phyloP scores from a whole-genome alignment of 2,888 invertebrate genomes.

The Drosophila rubida region DNA sequence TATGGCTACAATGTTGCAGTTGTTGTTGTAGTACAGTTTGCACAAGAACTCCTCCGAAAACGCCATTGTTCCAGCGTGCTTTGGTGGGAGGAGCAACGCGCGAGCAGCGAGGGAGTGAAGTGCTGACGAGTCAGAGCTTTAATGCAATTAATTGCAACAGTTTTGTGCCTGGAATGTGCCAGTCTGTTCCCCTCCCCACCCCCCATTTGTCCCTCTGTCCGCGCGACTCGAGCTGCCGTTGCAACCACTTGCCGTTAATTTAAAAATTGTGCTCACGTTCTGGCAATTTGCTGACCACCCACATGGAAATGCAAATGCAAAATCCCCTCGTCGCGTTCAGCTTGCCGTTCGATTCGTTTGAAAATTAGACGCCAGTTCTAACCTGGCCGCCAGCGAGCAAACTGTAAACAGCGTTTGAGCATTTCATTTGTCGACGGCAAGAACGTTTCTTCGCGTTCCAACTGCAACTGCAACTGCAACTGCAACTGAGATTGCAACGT shows the following conservation, averaged over 20 bases:
- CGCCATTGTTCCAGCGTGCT: conserved; percentile 49
- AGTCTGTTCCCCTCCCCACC: conserved; percentile 9
- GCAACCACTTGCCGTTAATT: conserved; percentile 77
- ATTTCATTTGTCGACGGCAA: conserved; percentile 55
- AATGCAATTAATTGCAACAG: conserved; percentile 79
- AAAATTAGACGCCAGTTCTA: conserved; percentile 65
- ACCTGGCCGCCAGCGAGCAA: conserved; percentile 53
- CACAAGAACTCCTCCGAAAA: conserved; percentile 46
- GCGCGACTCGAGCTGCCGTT: conserved; percentile 59
- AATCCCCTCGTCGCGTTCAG: conserved; percentile 5
- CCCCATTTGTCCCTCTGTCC: not conserved
- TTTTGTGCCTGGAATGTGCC: conserved; percentile 70
- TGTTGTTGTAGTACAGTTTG: conserved; percentile 53
- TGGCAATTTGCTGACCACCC: conserved; percentile 81
- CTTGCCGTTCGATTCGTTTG: conserved; percentile 56
- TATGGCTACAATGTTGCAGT: conserved; percentile 50
- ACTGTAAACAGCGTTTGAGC: conserved; percentile 48
- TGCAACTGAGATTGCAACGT: too few species aligned
- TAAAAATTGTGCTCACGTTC: conserved; percentile 81
- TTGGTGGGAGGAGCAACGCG: not conserved
- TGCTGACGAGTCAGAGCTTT: conserved; percentile 74
- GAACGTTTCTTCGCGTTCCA: too few species aligned
- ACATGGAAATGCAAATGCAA: conserved; percentile 56
- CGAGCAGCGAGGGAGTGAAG: conserved; percentile 1
- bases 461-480: too few species aligned